These are phyloP conservation scores for Rhea americana DNA, from an alignment of 2,113 vertebrate genomes.

Conservation along the genomic window DNA sequence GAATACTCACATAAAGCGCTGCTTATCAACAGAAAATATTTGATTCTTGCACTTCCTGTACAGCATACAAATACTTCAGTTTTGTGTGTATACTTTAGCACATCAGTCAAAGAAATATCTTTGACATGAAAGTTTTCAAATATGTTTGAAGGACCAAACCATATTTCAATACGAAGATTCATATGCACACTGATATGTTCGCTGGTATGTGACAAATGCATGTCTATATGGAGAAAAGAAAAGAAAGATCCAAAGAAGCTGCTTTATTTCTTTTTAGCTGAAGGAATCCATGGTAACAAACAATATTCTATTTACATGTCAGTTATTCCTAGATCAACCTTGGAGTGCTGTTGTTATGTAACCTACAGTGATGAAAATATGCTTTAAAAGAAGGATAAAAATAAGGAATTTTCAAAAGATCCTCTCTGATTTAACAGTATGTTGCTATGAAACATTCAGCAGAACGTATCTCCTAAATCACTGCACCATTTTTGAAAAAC, in stretches of 20 bases:
- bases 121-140: neutral
- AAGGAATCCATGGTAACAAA: neutral
- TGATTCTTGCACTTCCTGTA: neutral
- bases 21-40: neutral
- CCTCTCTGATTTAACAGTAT: neutral
- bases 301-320: neutral
- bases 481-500: neutral
- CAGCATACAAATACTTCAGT: neutral
- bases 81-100: neutral
- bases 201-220: neutral
- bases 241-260: neutral
- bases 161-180: neutral
- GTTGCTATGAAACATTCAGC: neutral
- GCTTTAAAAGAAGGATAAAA: neutral
- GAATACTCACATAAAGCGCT: neutral
- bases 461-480: neutral
- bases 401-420: neutral
- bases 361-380: neutral
- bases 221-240: accelerated
- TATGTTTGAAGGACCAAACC: neutral
- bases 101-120: neutral
- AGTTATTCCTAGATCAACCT: neutral
- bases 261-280: neutral
- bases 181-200: neutral
- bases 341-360: neutral